Evolutionary conservation across 2,888 invertebrate species (phyloP), one percentile per base, ranked within the genome.

Genomic region (Zonitis immaculata): DNA sequence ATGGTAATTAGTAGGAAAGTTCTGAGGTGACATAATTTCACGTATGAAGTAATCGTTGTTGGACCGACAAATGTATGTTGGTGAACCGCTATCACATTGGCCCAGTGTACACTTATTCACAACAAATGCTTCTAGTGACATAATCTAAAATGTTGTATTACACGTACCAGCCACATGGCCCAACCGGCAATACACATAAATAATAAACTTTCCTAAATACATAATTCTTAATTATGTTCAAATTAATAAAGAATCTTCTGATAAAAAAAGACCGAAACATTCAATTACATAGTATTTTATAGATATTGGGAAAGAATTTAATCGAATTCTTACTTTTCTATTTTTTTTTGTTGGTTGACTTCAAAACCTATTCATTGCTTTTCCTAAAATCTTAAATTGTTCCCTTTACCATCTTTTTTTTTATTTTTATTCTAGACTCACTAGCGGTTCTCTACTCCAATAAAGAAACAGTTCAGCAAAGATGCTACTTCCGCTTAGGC

Each of bases 191-290:
- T 62, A 58, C 59, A 61, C 66, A 64, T 69, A 69, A 69, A 68
- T 68, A 69, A 67, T 67, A 68, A 68, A 68, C 62, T 69, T 68
- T 60, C 56, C 59, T 55, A 60, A 65, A 64, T 62, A 59, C 68
- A 66, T 68, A 65, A 67, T 58, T 67, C 67, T 66, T 67, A 68
- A 67, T 68, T 68, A 68, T 58, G 59, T 61, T 58, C 57, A 59
- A 63, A 66, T 67, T 66, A 66, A 65, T 67, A 64, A 65, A 9
- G 11, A 18, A 9, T 35, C 16, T 32, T 7, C 6, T 25, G 27
- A 3, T 16, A 16, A 9, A 18, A 35, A 9, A n/a, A n/a, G n/a
- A n/a, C n/a, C n/a, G 8, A 14, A 18, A 16, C 4, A 9, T 2
- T 35, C 18, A 18, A 35, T 32, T 32, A 6, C 6, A 9, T 3